Conservation (phyloP, 2,797 vertebrate species). For the Hapalemur alaotrensis region DNA sequence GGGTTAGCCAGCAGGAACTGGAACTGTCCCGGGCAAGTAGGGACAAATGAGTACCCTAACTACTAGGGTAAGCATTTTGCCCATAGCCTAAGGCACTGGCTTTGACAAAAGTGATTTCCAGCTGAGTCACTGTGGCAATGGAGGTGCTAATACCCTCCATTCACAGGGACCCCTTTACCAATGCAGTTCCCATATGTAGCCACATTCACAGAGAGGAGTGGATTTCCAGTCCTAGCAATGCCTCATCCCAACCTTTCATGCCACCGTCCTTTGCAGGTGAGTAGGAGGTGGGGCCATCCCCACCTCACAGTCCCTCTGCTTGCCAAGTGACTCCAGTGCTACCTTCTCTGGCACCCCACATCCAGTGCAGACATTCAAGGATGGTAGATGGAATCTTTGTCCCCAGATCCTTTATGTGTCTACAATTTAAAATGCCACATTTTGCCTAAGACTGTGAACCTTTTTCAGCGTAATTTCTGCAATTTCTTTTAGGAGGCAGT, state of each 20-base stretch:
- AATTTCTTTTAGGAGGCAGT: not conserved
- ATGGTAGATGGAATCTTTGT: not conserved
- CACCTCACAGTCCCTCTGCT: not conserved
- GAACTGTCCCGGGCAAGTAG: not conserved
- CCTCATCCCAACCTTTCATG: not conserved
- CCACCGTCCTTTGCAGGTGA: not conserved
- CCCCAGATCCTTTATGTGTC: not conserved
- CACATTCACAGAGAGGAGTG: not conserved
- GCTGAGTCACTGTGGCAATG: not conserved
- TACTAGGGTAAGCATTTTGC: not conserved
- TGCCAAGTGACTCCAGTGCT: not conserved
- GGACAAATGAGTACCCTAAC: not conserved
- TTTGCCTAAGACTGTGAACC: not conserved
- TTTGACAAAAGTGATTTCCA: not conserved
- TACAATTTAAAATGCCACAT: not conserved
- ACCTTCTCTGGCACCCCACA: not conserved
- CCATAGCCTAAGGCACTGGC: not conserved
- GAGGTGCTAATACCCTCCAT: not conserved
- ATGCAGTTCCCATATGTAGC: not conserved
- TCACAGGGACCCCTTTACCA: not conserved
- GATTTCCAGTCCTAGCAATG: not conserved
- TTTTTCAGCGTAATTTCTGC: not conserved
- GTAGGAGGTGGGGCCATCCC: no score
- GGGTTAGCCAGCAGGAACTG: not conserved
- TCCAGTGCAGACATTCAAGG: not conserved